These are phyloP conservation scores for Rana temporaria DNA, from an alignment of 2,113 vertebrate genomes.

Conservation along the genomic window DNA sequence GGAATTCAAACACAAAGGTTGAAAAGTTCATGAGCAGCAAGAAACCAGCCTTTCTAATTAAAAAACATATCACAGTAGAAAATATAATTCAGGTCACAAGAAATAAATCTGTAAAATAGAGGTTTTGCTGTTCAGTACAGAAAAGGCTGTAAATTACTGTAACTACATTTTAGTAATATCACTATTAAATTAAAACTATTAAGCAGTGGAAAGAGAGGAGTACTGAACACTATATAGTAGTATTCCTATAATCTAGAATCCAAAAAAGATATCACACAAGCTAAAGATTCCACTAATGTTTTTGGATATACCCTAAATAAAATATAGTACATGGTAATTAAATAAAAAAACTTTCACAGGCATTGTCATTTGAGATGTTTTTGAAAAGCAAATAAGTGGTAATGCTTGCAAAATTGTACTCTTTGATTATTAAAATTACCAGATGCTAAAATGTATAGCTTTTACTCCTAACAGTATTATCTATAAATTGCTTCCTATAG, in stretches of 20 bases:
- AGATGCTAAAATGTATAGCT: no score
- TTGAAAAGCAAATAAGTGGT: no score
- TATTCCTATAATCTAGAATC: slow-evolving; percentile 1
- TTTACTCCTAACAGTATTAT: no score
- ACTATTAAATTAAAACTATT: slow-evolving; percentile 44
- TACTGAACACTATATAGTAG: background rate
- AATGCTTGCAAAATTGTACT: no score
- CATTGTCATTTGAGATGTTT: no score
- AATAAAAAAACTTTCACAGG: no score
- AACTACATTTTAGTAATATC: slow-evolving; percentile 27
- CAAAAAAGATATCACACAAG: background rate
- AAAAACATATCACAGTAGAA: slow-evolving; percentile 44
- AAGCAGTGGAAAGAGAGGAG: slow-evolving; percentile 11
- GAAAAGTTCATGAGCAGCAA: slow-evolving; percentile 43
- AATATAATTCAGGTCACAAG: slow-evolving; percentile 37
- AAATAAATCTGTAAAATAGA: slow-evolving; percentile 48
- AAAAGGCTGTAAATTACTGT: slow-evolving; percentile 45
- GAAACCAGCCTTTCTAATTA: slow-evolving; percentile 42
- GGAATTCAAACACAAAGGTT: slow-evolving; percentile 28
- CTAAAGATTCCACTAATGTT: background rate
- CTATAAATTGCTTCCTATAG: no score
- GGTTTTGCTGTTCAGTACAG: slow-evolving; percentile 32
- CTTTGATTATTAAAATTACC: no score
- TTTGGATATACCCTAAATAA: background rate
- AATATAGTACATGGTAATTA: no score